Evolutionary conservation across 2,797 vertebrate genomes (phyloP).

Genomic region (Ispidina lecontei): DNA sequence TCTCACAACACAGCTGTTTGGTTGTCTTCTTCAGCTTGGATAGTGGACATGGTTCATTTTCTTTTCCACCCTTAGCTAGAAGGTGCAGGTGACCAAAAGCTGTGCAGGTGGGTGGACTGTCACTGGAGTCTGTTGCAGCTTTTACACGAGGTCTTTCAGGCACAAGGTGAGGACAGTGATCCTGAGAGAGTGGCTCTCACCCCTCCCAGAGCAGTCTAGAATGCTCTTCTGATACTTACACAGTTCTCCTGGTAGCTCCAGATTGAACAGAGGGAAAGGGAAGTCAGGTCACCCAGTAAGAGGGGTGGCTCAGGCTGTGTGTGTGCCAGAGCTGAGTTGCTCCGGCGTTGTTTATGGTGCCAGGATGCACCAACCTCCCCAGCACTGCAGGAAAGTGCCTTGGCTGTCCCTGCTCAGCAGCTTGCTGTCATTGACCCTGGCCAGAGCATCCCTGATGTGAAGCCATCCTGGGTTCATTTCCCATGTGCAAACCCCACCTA

Average conservation of each 20-base stretch:
- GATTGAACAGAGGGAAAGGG: not conserved
- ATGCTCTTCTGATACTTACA: not conserved
- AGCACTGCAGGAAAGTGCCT: accelerated
- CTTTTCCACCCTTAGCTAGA: not conserved
- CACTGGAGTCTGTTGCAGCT: not conserved
- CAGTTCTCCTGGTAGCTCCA: not conserved
- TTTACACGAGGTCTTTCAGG: not conserved
- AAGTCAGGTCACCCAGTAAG: not conserved
- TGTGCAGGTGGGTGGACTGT: not conserved
- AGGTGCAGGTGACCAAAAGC: not conserved
- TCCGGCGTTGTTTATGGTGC: accelerated
- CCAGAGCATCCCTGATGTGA: not conserved
- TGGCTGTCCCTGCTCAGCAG: accelerated
- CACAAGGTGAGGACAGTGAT: not conserved
- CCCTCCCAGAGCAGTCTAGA: not conserved
- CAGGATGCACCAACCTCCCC: accelerated
- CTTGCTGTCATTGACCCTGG: not conserved
- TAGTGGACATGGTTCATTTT: accelerated
- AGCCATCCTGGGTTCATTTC: not conserved
- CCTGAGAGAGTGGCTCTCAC: not conserved
- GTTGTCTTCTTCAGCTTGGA: not conserved
- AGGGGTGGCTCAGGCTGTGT: not conserved
- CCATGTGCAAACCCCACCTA: not conserved
- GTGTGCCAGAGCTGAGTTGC: not conserved
- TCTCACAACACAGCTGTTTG: not conserved